Base-by-base conservation (phyloP, 2,888 invertebrate genomes). In the Pegoplata infirma region DNA sequence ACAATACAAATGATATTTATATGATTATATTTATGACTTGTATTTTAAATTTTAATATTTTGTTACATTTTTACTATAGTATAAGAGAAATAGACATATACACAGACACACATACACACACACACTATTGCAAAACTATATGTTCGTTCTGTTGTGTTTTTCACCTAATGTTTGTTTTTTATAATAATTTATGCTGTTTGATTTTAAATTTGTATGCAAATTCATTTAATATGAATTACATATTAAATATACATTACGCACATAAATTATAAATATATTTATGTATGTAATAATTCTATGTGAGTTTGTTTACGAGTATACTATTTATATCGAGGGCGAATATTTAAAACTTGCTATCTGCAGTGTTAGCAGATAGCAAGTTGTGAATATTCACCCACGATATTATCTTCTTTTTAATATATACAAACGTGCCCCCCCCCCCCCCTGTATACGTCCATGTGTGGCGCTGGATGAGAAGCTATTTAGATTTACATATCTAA, bases 141-240 rank as follows among this genome's bases (percentile, higher is more conserved):
- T 32, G 4, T 10, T 32, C 5, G 6, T 32, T 7, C 32, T 32
- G n/a, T n/a, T n/a, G n/a, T n/a, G n/a, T n/a, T n/a, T n/a, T n/a
- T n/a, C 5, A 40, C 5, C 36, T 40, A 32, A 32, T 32, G 36
- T n/a, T 40, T 25, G 6, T 25, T 25, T 69, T 71, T 63, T 44
- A 28, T 53, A 53, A 56, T 55, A 36, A 63, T 47, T 10, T 14
- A 58, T 58, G 56, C 36, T 17, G 21, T 49, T 47, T 68, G 36
- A 63, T 49, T 25, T 28, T 8, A 40, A 47, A 64, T 49, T 64
- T 55, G 17, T 55, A 55, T 63, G 64, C 23, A 49, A 64, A 72
- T 72, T 56, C 36, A 40, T 63, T 63, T 49, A 47, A 56, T 72
- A 72, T 64, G 47, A 64, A 56, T 72, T 56, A 72, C 63, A 72